Percentiles rank a stretch among this genome's conserved stretches.
Evolutionary conservation across 2,888 invertebrate genomes (phyloP).

Genomic region (Marronus borbonicus): DNA sequence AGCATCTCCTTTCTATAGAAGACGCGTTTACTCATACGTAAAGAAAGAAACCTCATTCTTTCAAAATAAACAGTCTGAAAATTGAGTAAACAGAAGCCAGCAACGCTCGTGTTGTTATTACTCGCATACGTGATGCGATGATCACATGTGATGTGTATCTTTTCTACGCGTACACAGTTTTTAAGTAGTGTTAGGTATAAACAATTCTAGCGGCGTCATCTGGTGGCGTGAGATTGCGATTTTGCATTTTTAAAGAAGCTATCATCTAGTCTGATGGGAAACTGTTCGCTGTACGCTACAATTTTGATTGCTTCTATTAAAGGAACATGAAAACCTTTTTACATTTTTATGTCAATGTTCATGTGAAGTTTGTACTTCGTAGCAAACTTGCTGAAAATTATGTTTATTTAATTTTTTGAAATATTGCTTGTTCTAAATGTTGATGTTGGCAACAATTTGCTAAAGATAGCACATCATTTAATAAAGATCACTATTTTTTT

Average conservation of each 20-base stretch:
- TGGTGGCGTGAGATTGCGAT: constrained; percentile 13
- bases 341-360: no score
- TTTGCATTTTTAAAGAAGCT: background rate
- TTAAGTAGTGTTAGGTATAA: background rate
- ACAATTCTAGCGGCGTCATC: constrained; percentile 17
- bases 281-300: no score
- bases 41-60: constrained; percentile 43
- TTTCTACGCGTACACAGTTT: constrained; percentile 1
- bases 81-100: constrained; percentile 48
- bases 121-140: constrained; percentile 16
- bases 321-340: no score
- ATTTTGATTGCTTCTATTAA: no score
- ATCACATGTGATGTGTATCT: constrained; percentile 15
- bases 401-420: no score
- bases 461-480: no score
- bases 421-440: no score
- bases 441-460: no score
- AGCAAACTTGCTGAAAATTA: no score
- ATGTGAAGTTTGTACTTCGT: no score
- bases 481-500: no score
- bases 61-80: constrained; percentile 47
- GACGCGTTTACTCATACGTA: constrained; percentile 18
- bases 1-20: constrained; percentile 28
- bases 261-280: no score
- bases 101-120: constrained; percentile 17